Evolutionary conservation across 2,113 vertebrate genomes (phyloP).

Genomic region (Glaucomys volans): DNA sequence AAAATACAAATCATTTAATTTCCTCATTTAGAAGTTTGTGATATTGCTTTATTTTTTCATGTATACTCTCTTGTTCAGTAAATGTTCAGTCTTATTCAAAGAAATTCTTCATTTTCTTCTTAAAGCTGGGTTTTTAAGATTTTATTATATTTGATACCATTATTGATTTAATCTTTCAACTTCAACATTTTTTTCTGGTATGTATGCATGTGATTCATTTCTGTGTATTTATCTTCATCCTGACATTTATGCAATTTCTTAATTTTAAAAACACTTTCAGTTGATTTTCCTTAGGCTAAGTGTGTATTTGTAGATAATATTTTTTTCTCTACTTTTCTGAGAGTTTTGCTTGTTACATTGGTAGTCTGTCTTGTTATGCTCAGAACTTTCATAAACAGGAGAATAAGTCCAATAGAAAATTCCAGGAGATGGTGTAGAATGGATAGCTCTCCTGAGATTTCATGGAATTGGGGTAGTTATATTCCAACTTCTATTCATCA

Average conservation of each 20-base stretch:
- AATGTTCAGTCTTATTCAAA: not conserved
- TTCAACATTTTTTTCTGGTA: not conserved
- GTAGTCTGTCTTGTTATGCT: not conserved
- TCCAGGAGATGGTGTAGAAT: not conserved
- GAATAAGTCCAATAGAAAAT: not conserved
- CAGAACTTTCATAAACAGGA: not conserved
- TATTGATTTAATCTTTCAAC: slow-evolving; percentile 53
- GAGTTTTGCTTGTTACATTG: slow-evolving; percentile 11
- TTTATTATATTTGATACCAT: slow-evolving; percentile 24
- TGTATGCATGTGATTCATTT: slow-evolving; percentile 53
- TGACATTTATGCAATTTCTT: slow-evolving; percentile 41
- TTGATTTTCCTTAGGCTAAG: slow-evolving; percentile 17
- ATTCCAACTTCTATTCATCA: not conserved
- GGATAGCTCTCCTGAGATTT: not conserved
- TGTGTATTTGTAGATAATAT: not conserved
- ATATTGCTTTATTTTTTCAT: not conserved
- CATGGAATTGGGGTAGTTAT: not conserved
- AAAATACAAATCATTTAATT: not conserved
- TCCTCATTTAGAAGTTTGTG: not conserved
- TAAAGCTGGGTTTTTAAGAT: not conserved
- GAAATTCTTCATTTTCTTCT: slow-evolving; percentile 9
- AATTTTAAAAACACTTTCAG: slow-evolving; percentile 51
- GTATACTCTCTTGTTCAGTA: not conserved
- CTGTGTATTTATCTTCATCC: slow-evolving; percentile 37
- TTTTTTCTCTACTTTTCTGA: slow-evolving; percentile 25